Conservation (phyloP, 2,113 vertebrate genomes). For the Mustela nigripes region DNA sequence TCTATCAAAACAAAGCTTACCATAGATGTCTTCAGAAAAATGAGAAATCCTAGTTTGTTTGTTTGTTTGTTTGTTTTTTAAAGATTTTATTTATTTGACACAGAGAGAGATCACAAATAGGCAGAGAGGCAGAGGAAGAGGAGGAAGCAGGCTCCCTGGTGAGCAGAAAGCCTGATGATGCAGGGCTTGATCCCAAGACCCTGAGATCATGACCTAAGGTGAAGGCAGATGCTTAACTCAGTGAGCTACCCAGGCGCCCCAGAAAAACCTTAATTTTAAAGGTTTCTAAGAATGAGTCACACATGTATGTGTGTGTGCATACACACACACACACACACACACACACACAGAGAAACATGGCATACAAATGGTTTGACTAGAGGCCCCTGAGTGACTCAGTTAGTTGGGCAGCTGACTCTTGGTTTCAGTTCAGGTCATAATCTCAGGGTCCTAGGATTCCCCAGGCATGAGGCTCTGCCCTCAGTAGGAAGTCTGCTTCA, state of each 20-base stretch:
- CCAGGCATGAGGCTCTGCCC: neutral
- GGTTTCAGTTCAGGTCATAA: neutral
- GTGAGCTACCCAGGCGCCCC: too few relatives aligned
- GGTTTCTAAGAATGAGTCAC: neutral
- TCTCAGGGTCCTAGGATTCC: neutral
- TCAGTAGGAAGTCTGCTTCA: too few relatives aligned
- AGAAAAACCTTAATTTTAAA: neutral
- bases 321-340: too few relatives aligned
- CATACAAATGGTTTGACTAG: neutral
- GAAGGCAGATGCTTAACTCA: too few relatives aligned
- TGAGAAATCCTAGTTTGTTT: neutral
- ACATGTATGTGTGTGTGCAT: fast-evolving
- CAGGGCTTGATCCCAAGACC: too few relatives aligned
- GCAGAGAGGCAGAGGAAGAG: too few relatives aligned
- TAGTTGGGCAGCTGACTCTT: neutral
- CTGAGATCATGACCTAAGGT: too few relatives aligned
- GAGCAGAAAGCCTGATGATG: too few relatives aligned
- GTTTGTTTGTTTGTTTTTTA: too few relatives aligned
- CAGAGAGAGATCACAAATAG: too few relatives aligned
- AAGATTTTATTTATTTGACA: too few relatives aligned
- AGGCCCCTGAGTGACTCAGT: neutral
- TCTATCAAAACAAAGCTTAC: constrained; percentile 16
- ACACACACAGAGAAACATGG: neutral
- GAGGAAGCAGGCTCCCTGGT: too few relatives aligned
- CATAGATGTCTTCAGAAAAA: neutral